Conservation (phyloP, 2,113 vertebrate species). For the Sus scrofa region DNA sequence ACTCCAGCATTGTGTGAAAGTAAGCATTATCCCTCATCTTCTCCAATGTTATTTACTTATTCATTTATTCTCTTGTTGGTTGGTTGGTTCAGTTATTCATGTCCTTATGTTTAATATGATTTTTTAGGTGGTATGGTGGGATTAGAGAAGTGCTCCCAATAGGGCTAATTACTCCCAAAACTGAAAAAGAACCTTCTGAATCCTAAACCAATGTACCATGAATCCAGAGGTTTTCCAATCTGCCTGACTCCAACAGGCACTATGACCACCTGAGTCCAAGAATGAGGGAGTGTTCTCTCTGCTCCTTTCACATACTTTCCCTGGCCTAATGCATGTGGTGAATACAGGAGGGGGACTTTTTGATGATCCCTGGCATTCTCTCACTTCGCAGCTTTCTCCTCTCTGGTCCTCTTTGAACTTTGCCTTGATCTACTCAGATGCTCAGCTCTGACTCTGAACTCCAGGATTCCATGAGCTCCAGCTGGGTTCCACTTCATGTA, state of each 20-base stretch:
- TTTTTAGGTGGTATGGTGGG: background rate
- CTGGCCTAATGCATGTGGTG: background rate
- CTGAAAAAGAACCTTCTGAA: background rate
- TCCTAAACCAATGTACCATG: background rate
- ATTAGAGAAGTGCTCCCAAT: background rate
- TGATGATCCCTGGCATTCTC: background rate
- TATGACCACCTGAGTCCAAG: background rate
- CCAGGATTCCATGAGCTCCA: background rate
- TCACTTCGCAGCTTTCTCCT: background rate
- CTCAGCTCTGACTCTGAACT: background rate
- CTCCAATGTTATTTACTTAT: background rate
- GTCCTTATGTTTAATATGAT: background rate
- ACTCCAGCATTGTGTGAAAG: background rate
- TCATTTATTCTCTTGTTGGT: background rate
- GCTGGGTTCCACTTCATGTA: background rate
- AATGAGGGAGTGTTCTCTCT: background rate
- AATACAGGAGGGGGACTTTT: too few species aligned
- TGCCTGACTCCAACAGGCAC: background rate
- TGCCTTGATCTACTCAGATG: background rate
- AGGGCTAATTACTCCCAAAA: background rate
- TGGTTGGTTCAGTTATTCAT: background rate
- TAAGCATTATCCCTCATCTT: background rate
- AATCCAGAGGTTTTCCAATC: background rate
- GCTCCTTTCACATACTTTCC: background rate
- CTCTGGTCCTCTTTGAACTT: background rate